Base-by-base conservation (phyloP, 2,797 vertebrate genomes). In the Erpetoichthys calabaricus region DNA sequence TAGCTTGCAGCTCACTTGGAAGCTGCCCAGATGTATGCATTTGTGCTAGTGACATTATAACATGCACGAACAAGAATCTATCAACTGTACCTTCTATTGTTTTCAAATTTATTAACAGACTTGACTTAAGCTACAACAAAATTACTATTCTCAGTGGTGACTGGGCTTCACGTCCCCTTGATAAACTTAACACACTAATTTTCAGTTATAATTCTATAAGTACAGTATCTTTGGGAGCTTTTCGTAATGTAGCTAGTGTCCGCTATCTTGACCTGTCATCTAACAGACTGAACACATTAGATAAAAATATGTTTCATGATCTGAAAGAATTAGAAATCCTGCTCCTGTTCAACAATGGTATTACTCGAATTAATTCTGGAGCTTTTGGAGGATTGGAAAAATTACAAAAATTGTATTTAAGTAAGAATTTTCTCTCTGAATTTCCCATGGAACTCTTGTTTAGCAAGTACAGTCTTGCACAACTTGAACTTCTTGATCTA, bases 101-200 rank as follows among this genome's bases (percentile, higher is more conserved):
- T 45, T 87, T 89, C 51, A 73, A 75, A 61, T 83, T 82, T 57
- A 80, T 86, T 59, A 86, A 77, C 57, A 83, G 80, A 53, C 62
- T 96, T 77, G 92, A 96, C 75, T 75, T 96, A 67, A 89, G 91
- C 80, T 88, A 92, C 62, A 94, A 94, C 62, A 68, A 64, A 59
- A 85, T 96, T 49, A 69, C 75, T 2, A 56, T 71, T 60, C 74
- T 96, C 65, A 78, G 76, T 53, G 66, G 75, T 1, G 82, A 83
- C 67, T 94, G 92, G 92, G 74, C 85, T 4, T 73, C 82, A 0
- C 65, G 59, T 2, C 65, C 76, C 0, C 75, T 89, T 7, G 76
- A 79, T 9, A 80, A 88, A 61, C 80, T 95, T 25, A 68, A 79
- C 57, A 75, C 83, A 2, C 77, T 96, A 44, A 77, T 91, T 62